Percentiles rank a stretch among this genome's conserved stretches.
Evolutionary conservation across 2,888 invertebrate species (phyloP).

Genomic region (Caenorhabditis sp.): DNA sequence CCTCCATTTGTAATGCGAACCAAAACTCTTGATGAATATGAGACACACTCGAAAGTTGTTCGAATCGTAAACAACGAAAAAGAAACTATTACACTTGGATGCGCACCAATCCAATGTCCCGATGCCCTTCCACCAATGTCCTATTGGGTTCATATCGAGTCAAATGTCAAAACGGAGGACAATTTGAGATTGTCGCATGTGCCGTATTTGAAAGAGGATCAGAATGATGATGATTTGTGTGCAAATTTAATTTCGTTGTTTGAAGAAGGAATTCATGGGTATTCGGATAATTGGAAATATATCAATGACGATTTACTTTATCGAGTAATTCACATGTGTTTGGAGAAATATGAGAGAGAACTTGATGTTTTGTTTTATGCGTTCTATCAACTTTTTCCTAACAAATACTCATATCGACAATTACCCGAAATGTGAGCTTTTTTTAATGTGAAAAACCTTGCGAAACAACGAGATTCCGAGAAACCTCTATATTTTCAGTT

Average conservation of each 20-base stretch:
- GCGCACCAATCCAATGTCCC: neutral
- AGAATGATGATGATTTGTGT: constrained; percentile 91
- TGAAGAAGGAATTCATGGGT: constrained; percentile 78
- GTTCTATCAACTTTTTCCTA: constrained; percentile 39
- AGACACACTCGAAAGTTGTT: too few species aligned
- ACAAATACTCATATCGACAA: constrained; percentile 25
- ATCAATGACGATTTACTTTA: constrained; percentile 93
- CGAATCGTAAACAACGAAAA: neutral
- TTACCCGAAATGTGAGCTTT: constrained; percentile 11
- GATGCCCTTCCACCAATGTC: constrained; percentile 5
- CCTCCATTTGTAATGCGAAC: neutral
- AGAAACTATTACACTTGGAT: neutral
- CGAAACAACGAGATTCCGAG: too few species aligned
- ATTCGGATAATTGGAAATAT: constrained; percentile 19
- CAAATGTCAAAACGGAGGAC: constrained; percentile 80
- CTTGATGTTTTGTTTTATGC: constrained; percentile 24
- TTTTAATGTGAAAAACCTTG: too few species aligned
- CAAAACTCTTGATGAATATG: neutral
- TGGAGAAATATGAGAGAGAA: neutral
- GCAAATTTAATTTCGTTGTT: constrained; percentile 96
- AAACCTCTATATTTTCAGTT: too few species aligned
- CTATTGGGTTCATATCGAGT: constrained; percentile 19
- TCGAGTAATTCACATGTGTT: constrained; percentile 79
- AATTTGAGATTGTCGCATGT: constrained; percentile 97
- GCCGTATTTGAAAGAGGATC: constrained; percentile 98